Percentiles rank a stretch among this genome's conserved stretches.
phyloP scores from a whole-genome alignment of 1,140 invertebrate species.

The Yoshiicerus persimilis region DNA sequence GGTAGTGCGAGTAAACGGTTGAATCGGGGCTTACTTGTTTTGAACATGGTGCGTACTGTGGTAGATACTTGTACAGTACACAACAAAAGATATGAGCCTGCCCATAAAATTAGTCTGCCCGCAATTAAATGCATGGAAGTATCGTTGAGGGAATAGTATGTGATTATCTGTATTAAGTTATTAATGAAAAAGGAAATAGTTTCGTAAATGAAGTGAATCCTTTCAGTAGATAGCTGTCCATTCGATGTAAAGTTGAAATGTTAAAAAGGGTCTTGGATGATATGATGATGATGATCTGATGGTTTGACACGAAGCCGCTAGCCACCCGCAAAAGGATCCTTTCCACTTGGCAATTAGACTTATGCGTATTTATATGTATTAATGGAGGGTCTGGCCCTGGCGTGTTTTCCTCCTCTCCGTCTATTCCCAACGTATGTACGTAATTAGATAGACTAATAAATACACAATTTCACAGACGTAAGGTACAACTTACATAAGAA shows the following conservation, averaged over 20 bases:
- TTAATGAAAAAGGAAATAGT: background rate
- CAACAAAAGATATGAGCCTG: background rate
- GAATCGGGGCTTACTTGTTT: background rate
- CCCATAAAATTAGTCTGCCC: background rate
- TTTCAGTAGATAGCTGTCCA: background rate
- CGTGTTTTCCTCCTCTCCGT: background rate
- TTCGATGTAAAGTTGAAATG: background rate
- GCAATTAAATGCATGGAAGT: background rate
- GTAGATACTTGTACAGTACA: background rate
- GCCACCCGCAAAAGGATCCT: background rate
- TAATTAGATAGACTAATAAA: conserved; percentile 35
- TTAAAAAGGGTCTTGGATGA: background rate
- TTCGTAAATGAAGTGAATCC: conserved; percentile 3
- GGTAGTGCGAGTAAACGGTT: background rate
- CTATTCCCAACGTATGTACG: background rate
- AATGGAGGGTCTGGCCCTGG: background rate
- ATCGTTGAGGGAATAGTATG: background rate
- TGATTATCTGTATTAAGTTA: conserved; percentile 8
- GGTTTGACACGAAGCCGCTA: background rate
- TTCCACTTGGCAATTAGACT: background rate
- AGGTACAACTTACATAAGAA: background rate
- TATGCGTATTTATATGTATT: conserved; percentile 1
- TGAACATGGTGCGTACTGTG: background rate
- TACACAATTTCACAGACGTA: background rate
- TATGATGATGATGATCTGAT: background rate